Percentiles rank a stretch among this genome's conserved stretches.
These are phyloP conservation scores for Hemicentrotus pulcherrimus DNA, from an alignment of 35 echinoderm and acorn worm species.

Conservation along the genomic window DNA sequence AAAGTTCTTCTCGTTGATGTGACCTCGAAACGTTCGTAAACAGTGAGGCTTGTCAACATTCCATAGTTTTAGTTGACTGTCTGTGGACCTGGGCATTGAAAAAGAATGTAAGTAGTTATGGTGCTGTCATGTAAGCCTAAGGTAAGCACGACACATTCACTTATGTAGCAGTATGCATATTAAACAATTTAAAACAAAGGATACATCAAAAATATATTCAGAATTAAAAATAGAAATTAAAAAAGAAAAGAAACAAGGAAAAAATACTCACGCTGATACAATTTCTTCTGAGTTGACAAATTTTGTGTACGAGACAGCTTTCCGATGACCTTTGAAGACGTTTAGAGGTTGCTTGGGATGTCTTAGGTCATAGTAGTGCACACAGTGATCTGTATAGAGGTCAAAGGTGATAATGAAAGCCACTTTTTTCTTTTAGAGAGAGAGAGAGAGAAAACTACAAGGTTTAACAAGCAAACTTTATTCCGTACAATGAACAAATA, in stretches of 20 bases:
- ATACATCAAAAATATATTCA: too few relatives aligned
- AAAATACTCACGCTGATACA: constrained; percentile 92
- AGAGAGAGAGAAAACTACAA: too few relatives aligned
- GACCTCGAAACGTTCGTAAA: constrained; percentile 88
- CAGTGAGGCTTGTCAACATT: constrained; percentile 95
- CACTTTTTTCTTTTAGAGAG: too few relatives aligned
- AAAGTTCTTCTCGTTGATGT: constrained; percentile 99
- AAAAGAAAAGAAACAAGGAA: neutral
- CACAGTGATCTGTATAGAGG: constrained; percentile 84
- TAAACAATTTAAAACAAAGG: too few relatives aligned
- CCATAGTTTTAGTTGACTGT: constrained; percentile 98
- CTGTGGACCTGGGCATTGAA: constrained; percentile 74
- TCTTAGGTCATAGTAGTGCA: constrained; percentile 96
- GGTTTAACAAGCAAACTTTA: too few relatives aligned
- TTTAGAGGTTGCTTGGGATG: constrained; percentile 83
- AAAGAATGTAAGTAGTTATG: too few relatives aligned
- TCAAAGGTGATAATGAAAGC: neutral
- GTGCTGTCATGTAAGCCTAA: too few relatives aligned
- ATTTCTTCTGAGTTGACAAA: constrained; percentile 99
- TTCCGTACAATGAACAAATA: too few relatives aligned
- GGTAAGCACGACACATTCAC: too few relatives aligned
- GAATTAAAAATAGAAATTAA: too few relatives aligned
- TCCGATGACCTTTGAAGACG: constrained; percentile 97
- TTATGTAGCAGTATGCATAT: too few relatives aligned
- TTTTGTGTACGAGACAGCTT: constrained; percentile 96